phyloP scores from a whole-genome alignment of 2,113 vertebrate species.

The Oceanodroma tethys region DNA sequence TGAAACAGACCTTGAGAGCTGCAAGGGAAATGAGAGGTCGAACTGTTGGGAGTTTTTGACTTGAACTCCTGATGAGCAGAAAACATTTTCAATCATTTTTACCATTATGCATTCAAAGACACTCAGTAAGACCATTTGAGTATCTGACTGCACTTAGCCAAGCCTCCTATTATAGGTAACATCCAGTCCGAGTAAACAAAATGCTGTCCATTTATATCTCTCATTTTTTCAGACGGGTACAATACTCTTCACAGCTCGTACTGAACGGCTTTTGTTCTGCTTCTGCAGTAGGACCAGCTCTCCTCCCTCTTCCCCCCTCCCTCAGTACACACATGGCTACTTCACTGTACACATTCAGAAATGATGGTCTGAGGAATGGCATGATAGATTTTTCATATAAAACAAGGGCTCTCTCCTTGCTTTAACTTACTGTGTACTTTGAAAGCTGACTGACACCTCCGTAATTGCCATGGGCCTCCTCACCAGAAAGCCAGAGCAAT shows the following conservation, averaged over 20 bases:
- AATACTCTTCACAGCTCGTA: background rate
- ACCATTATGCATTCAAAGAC: background rate
- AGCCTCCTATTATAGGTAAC: background rate
- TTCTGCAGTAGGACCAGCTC: background rate
- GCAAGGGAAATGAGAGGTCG: background rate
- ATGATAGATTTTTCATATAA: background rate
- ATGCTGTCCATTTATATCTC: background rate
- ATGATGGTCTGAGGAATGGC: background rate
- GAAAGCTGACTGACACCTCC: background rate
- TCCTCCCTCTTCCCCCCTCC: background rate
- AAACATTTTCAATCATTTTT: background rate
- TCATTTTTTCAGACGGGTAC: background rate
- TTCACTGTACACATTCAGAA: background rate
- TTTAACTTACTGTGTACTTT: background rate
- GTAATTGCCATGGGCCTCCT: background rate
- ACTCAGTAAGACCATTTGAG: fast-evolving
- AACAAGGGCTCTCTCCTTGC: background rate
- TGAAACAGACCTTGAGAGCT: background rate
- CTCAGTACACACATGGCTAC: fast-evolving
- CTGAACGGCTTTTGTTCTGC: background rate
- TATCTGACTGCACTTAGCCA: background rate
- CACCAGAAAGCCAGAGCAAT: background rate
- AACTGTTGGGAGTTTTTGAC: background rate
- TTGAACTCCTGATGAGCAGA: background rate
- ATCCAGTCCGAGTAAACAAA: background rate